phyloP scores from a whole-genome alignment of 2,797 vertebrate genomes.

The Sciaenops ocellatus region DNA sequence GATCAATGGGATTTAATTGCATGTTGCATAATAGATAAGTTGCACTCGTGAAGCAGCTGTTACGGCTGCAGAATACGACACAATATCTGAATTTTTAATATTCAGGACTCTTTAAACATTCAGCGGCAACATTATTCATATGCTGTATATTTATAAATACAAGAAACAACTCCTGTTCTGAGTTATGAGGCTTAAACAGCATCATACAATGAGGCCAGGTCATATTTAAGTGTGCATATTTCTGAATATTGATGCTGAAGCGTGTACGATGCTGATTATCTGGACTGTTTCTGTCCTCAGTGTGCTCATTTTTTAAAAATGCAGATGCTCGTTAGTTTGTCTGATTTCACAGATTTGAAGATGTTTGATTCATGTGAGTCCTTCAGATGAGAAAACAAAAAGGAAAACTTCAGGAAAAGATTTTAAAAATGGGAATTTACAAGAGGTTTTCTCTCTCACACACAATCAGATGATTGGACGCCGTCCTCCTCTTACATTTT shows the following conservation, averaged over 20 bases:
- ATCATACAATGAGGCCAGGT: too few relatives aligned
- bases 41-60: neutral
- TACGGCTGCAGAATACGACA: neutral
- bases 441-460: neutral
- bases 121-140: neutral
- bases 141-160: neutral
- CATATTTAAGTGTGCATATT: neutral
- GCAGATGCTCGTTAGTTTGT: too few relatives aligned
- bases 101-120: neutral
- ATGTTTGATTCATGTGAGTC: neutral
- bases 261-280: neutral
- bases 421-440: neutral
- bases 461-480: neutral
- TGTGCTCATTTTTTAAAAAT: neutral
- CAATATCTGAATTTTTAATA: neutral
- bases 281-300: neutral
- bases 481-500: neutral
- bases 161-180: neutral
- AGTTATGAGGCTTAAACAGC: too few relatives aligned
- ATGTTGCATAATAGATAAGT: neutral
- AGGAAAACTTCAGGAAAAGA: neutral
- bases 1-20: neutral
- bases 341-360: neutral
- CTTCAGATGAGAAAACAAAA: neutral
- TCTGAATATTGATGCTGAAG: neutral